Base-by-base conservation (phyloP, 1,140 invertebrate genomes). In the Zaprionus tsacasi region DNA sequence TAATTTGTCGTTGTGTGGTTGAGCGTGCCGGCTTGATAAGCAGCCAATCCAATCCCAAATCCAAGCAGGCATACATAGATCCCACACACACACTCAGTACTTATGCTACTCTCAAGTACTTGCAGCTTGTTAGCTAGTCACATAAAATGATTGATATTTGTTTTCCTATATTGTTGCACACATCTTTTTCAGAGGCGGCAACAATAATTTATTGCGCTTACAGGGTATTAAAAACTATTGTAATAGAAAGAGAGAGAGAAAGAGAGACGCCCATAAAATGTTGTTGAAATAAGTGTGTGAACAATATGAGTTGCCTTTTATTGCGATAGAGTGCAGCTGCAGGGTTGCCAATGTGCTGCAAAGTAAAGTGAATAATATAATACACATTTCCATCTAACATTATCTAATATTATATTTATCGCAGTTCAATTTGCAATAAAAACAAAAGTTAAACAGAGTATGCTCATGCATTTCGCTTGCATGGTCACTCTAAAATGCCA, bases 1-100 rank as follows among this genome's bases (percentile, higher is more conserved):
- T 80, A 81, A 87, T 87, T 87, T 88, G 82, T 86, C 82, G 82
- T 45, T 35, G 52, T 54, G 79, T 74, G 59, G 76, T 74, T 76
- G 69, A 74, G 57, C 58, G 65, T 75, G 48, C 56, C 40, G 40
- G 35, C n/a, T 70, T 70, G 72, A 78, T 70, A 76, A 74, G 71
- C 59, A 21, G 13, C 57, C 55, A 72, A 54, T 68, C 43, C 58
- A 61, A 57, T 57, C 35, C 17, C 50, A 43, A 73, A 73, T 68
- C 71, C 15, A 25, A 56, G 17, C 30, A 57, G 43, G 43, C 57
- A n/a, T 35, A 15, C 52, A 15, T 35, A 15, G 21, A 69, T 69
- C 50, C 66, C 71, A 74, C 66, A 69, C 71, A 13, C 38, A 55
- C 13, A 13, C 38, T 45, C 13, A 35, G 33, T 12, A 33, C 63